Evolutionary conservation across 2,888 invertebrate genomes (phyloP).

Genomic region (Drosophila helvetica): DNA sequence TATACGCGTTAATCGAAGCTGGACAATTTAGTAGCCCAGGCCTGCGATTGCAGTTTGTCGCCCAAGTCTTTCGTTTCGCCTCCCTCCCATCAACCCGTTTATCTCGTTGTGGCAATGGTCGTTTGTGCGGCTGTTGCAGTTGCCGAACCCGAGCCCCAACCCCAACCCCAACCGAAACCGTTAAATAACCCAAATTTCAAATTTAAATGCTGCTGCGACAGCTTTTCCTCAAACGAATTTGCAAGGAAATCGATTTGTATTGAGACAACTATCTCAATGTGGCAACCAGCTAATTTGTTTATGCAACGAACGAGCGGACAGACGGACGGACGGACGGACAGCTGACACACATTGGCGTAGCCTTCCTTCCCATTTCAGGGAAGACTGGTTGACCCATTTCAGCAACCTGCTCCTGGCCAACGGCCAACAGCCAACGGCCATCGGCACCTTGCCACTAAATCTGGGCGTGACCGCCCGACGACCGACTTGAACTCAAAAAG

Average conservation of each 20-base stretch:
- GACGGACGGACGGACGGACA: slow-evolving; percentile 7
- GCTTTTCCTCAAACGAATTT: slow-evolving; percentile 46
- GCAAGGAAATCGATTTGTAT: slow-evolving; percentile 49
- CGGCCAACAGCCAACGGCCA: background rate
- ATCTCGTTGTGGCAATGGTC: slow-evolving; percentile 47
- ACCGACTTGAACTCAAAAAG: slow-evolving; percentile 16
- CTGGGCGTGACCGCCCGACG: background rate
- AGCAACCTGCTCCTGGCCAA: slow-evolving; percentile 42
- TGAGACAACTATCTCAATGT: slow-evolving; percentile 30
- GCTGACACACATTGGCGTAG: slow-evolving; percentile 32
- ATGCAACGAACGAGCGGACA: slow-evolving; percentile 19
- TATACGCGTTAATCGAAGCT: slow-evolving; percentile 51
- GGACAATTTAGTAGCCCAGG: slow-evolving; percentile 30
- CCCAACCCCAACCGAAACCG: slow-evolving; percentile 47
- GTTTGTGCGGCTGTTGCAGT: background rate
- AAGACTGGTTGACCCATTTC: slow-evolving; percentile 58
- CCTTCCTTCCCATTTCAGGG: slow-evolving; percentile 2
- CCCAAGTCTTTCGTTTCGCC: slow-evolving; percentile 54
- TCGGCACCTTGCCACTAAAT: background rate
- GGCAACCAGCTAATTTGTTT: slow-evolving; percentile 47
- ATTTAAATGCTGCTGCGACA: slow-evolving; percentile 48
- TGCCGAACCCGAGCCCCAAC: slow-evolving; percentile 12
- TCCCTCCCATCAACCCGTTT: slow-evolving; percentile 57
- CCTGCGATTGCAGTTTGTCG: slow-evolving; percentile 64
- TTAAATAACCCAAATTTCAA: slow-evolving; percentile 72